Base-by-base conservation (phyloP, 1,140 invertebrate species). In the Eciton burchellii region DNA sequence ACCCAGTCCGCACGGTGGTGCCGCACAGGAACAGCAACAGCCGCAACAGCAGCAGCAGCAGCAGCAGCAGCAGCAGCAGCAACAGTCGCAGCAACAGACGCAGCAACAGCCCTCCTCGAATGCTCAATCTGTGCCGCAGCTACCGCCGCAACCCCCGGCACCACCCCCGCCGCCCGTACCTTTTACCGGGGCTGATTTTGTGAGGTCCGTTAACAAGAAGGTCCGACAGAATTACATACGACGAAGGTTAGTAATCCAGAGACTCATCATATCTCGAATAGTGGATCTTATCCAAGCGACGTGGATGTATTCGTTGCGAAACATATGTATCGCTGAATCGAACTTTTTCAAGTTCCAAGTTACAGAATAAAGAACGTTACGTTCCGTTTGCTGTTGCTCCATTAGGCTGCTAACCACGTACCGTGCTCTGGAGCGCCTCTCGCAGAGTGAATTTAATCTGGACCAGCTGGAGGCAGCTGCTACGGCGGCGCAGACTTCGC, bases 181-280 rank as follows among this genome's bases (percentile, higher is more conserved):
- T 29, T 95, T 97, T 89, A 95, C 96, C 81, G 94, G 96, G 21
- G 96, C 96, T 4, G 97, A 97, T 90, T 95, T 97, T 24, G 95
- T 97, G 14, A 94, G 96, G 86, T 97, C 96, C 14, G 96, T 97
- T 59, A 98, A 98, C 90, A 98, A 97, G 88, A 98, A 97, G 94
- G 97, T 97, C 87, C 91, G 94, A 84, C 90, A 93, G 60, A 92
- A 93, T 81, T 93, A 93, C 41, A 93, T 94, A 76, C 88, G 91
- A 5, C 91, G 92, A 83, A 93, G 91, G 92, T 93, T 56, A 19
- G 81, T 82, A 8, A 0, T 24, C 0, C 16, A n/a, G 0, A 0
- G 19, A 68, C 24, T 68, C n/a, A n/a, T 21, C n/a, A n/a, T 41
- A 6, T 12, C 12, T 45, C 8, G 62, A 35, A 2, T 8, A 8